Evolutionary conservation across 1,140 invertebrate genomes (phyloP).

Genomic region (Micrasema minimum): DNA sequence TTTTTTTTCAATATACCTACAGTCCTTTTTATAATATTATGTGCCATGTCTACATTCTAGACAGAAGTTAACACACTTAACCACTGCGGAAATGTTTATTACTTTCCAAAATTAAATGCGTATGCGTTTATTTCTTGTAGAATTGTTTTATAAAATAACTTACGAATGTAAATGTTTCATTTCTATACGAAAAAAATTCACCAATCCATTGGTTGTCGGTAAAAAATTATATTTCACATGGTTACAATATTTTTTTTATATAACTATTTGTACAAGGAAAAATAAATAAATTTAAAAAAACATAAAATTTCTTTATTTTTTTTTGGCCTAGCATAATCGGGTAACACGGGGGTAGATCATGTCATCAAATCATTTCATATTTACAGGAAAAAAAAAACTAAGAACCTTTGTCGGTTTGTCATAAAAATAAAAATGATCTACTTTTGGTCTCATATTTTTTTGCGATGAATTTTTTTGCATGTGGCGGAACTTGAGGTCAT

Average conservation of each 20-base stretch:
- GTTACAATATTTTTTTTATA: neutral
- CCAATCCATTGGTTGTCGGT: too few species aligned
- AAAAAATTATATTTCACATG: neutral
- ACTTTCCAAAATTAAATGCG: neutral
- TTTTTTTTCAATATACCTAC: conserved; percentile 19
- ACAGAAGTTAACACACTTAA: neutral
- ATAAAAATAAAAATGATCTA: conserved; percentile 7
- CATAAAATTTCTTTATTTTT: too few species aligned
- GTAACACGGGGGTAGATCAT: neutral
- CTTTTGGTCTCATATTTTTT: conserved; percentile 3
- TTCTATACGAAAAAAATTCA: neutral
- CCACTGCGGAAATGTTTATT: neutral
- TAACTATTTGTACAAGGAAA: neutral
- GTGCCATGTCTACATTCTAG: neutral
- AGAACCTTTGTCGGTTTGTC: neutral
- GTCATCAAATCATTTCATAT: neutral
- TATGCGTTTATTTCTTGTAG: neutral
- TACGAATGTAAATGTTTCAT: neutral
- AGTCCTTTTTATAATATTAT: conserved; percentile 3
- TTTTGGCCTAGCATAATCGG: neutral
- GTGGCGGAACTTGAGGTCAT: conserved; percentile 27
- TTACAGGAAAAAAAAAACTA: neutral
- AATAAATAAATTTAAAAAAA: too few species aligned
- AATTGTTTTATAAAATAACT: neutral
- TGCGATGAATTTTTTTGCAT: too few species aligned